Conservation (phyloP, 2,888 invertebrate species). For the Oscheius sp. region DNA sequence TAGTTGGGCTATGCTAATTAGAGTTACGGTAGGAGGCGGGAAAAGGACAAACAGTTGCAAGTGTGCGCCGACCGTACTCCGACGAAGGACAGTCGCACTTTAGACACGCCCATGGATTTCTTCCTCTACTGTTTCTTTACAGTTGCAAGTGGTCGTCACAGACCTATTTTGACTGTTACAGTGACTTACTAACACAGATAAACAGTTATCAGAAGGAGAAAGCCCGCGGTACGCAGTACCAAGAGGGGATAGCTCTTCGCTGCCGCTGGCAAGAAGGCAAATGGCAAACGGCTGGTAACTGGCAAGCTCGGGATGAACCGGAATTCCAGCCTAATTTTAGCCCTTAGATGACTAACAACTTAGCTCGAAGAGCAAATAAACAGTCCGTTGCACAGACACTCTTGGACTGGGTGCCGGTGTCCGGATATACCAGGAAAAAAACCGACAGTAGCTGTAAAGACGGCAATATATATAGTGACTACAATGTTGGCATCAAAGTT, state of each 20-base stretch:
- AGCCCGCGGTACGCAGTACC: neutral
- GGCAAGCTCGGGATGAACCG: slow-evolving; percentile 19
- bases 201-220: slow-evolving; percentile 22
- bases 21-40: slow-evolving; percentile 5
- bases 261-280: slow-evolving; percentile 17
- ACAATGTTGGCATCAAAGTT: neutral
- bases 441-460: neutral
- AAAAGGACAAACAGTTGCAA: slow-evolving; percentile 36
- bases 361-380: slow-evolving; percentile 34
- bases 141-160: no score
- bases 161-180: no score
- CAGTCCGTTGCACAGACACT: slow-evolving; percentile 25
- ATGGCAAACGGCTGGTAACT: slow-evolving; percentile 33
- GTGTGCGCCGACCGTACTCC: slow-evolving; percentile 21
- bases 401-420: slow-evolving; percentile 8
- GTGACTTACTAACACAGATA: slow-evolving; percentile 15
- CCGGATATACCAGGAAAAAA: slow-evolving; percentile 27
- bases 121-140: neutral
- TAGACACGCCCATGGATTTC: slow-evolving; percentile 7
- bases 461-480: no score
- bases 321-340: slow-evolving; percentile 35
- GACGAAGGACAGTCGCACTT: slow-evolving; percentile 32
- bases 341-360: slow-evolving; percentile 33
- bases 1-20: neutral
- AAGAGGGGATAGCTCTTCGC: neutral